These are phyloP conservation scores for Benthochromis sp. DNA, from an alignment of 2,113 vertebrate species.

Conservation along the genomic window DNA sequence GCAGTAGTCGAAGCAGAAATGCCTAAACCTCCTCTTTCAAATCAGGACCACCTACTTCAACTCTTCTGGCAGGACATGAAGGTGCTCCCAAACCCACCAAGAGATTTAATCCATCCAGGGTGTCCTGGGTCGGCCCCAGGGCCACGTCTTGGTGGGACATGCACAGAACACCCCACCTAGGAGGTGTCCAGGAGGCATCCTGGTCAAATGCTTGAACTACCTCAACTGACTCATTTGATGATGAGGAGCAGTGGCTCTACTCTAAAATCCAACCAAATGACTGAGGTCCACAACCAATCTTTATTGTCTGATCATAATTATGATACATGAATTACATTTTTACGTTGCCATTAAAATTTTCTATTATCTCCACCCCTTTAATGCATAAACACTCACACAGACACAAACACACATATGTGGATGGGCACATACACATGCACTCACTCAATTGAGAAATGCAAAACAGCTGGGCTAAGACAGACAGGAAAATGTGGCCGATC, in stretches of 20 bases:
- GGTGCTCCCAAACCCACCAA: background rate
- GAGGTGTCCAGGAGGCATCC: background rate
- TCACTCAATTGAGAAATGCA: constrained; percentile 43
- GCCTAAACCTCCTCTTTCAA: background rate
- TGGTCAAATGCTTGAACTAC: background rate
- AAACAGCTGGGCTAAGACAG: constrained; percentile 43
- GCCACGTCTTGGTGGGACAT: background rate
- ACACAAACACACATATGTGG: background rate
- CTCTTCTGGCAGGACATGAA: background rate
- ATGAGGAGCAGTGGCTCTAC: background rate
- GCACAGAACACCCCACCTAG: background rate
- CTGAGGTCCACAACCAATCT: background rate
- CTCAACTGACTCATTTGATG: background rate
- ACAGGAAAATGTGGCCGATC: constrained; percentile 33
- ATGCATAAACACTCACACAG: background rate
- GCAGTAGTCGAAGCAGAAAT: background rate
- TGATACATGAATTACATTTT: background rate
- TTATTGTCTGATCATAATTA: background rate
- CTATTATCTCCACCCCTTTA: background rate
- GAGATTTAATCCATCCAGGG: background rate
- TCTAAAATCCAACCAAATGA: background rate
- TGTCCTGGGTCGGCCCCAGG: background rate
- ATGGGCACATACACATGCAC: background rate
- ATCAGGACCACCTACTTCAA: background rate
- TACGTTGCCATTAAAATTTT: background rate